Conservation (phyloP, 1,140 invertebrate genomes). For the Neoseiulus cucumeris region DNA sequence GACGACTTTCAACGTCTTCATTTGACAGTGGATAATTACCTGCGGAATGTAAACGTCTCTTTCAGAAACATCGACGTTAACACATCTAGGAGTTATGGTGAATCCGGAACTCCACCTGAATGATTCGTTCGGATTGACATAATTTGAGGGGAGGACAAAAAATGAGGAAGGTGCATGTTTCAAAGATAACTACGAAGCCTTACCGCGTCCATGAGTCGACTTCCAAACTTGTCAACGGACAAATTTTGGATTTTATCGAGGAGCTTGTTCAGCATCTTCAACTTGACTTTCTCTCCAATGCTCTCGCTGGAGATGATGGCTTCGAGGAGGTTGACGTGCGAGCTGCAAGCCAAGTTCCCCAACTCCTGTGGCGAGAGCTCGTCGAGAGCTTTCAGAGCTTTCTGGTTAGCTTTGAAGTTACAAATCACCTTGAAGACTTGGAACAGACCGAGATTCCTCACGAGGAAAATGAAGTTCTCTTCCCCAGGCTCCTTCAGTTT, state of each 20-base stretch:
- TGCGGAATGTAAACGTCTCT: background rate
- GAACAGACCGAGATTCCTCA: background rate
- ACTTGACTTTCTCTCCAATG: background rate
- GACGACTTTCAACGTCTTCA: background rate
- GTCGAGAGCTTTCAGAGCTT: background rate
- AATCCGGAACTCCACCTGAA: no score
- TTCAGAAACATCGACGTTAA: no score
- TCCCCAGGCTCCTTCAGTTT: background rate
- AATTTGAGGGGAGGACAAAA: no score
- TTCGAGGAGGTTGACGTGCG: background rate
- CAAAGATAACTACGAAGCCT: no score
- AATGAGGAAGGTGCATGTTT: no score
- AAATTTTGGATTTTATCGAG: background rate
- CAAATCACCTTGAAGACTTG: background rate
- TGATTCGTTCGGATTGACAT: no score
- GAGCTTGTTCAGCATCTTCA: background rate
- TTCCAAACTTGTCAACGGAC: background rate
- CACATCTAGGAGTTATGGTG: no score
- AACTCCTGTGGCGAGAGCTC: background rate
- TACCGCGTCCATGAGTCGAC: background rate
- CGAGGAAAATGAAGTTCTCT: conserved; percentile 3
- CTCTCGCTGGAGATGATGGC: background rate
- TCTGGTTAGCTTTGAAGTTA: conserved; percentile 2
- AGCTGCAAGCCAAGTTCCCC: background rate
- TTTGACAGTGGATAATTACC: background rate